phyloP scores from a whole-genome alignment of 2,113 vertebrate genomes.

The Tachuris rubrigastra region DNA sequence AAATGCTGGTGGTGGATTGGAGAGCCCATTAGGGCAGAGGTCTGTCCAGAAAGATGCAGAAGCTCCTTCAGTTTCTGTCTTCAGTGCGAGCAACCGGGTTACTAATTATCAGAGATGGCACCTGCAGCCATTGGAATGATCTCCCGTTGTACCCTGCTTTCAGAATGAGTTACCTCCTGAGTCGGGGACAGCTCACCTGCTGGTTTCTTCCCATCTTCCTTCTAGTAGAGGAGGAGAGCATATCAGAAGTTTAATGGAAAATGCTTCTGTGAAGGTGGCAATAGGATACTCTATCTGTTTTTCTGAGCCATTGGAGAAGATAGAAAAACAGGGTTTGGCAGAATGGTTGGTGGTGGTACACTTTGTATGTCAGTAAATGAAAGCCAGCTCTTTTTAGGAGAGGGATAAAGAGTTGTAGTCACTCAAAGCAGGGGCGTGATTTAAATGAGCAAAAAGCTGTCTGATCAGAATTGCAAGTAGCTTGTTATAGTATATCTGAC shows the following conservation, averaged over 20 bases:
- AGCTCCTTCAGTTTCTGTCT: neutral
- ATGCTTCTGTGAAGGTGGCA: neutral
- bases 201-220: neutral
- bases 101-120: rapidly evolving
- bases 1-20: neutral
- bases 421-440: neutral
- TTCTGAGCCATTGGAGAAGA: neutral
- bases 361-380: rapidly evolving
- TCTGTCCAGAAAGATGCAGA: neutral
- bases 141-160: rapidly evolving
- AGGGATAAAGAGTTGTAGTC: neutral
- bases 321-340: neutral
- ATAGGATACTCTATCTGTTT: rapidly evolving
- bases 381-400: neutral
- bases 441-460: neutral
- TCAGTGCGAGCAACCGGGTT: neutral
- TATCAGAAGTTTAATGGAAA: neutral
- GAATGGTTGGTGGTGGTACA: neutral
- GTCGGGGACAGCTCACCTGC: neutral
- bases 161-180: neutral
- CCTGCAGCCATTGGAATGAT: neutral
- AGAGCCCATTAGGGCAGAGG: neutral
- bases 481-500: neutral
- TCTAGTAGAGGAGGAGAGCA: neutral
- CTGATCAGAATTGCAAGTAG: neutral